Evolutionary conservation across 1,140 invertebrate genomes (phyloP).

Genomic region (Drosophila chauvacae): DNA sequence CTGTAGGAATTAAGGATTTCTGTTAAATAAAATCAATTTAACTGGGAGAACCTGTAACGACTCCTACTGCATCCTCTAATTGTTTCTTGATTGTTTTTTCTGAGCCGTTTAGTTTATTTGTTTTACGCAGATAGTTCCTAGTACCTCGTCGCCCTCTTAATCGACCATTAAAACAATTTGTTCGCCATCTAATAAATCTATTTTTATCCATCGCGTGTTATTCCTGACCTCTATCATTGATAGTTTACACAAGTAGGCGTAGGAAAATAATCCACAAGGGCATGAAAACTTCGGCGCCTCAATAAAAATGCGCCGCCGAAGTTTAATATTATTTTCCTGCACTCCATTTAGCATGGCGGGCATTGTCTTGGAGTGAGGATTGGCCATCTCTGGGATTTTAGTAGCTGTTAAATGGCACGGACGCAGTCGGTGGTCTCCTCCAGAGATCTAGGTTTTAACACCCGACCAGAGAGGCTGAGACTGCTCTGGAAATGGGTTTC

Average conservation of each 20-base stretch:
- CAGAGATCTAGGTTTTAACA: slow-evolving; percentile 73
- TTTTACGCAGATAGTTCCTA: neutral
- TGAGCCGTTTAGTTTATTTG: neutral
- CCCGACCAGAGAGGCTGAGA: slow-evolving; percentile 33
- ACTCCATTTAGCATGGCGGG: slow-evolving; percentile 42
- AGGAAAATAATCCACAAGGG: slow-evolving; percentile 54
- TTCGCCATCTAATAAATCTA: slow-evolving; percentile 29
- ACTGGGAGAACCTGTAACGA: neutral
- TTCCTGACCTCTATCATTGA: slow-evolving; percentile 57
- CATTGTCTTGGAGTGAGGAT: slow-evolving; percentile 45
- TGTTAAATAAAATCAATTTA: neutral
- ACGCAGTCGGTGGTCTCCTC: slow-evolving; percentile 70
- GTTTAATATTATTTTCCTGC: slow-evolving; percentile 49
- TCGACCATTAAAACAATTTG: slow-evolving; percentile 25
- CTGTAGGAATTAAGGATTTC: neutral
- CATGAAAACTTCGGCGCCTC: slow-evolving; percentile 64
- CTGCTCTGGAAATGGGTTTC: slow-evolving; percentile 68
- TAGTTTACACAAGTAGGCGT: slow-evolving; percentile 47
- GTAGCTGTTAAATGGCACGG: slow-evolving; percentile 76
- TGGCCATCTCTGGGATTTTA: slow-evolving; percentile 68
- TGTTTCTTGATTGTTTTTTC: neutral
- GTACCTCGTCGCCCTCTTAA: slow-evolving; percentile 4
- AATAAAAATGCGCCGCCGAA: slow-evolving; percentile 29
- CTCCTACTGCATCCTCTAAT: neutral
- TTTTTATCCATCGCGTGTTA: slow-evolving; percentile 36